These are phyloP conservation scores for Euproctis similis DNA, from an alignment of 2,888 invertebrate species.

Conservation along the genomic window DNA sequence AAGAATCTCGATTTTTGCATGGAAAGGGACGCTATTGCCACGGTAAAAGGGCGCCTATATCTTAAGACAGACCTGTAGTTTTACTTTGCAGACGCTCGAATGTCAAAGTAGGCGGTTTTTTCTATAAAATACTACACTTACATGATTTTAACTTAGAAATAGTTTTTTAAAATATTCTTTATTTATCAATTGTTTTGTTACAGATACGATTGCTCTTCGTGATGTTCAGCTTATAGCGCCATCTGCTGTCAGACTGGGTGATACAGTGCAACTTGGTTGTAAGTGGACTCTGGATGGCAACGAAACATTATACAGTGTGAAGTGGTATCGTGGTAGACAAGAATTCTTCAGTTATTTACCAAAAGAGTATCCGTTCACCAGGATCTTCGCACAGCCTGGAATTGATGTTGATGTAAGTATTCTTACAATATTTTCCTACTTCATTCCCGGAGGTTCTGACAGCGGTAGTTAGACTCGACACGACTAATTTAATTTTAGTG, in stretches of 20 bases:
- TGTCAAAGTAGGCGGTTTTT: no score
- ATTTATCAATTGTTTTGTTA: slow-evolving; percentile 30
- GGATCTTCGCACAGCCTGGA: slow-evolving; percentile 82
- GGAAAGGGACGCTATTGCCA: no score
- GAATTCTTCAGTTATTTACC: slow-evolving; percentile 89
- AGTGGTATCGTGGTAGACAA: slow-evolving; percentile 85
- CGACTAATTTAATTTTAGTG: no score
- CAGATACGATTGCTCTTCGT: slow-evolving; percentile 76
- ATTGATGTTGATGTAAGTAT: slow-evolving; percentile 83
- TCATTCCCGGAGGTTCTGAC: no score
- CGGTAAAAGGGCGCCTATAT: no score
- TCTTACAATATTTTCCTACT: no score
- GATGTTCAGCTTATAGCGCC: slow-evolving; percentile 83
- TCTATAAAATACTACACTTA: no score
- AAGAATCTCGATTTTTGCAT: no score
- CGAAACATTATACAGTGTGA: slow-evolving; percentile 85
- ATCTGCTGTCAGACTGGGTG: slow-evolving; percentile 81
- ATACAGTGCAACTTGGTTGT: slow-evolving; percentile 83
- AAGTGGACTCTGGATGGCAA: slow-evolving; percentile 82
- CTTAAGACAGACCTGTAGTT: no score
- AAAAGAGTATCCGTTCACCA: slow-evolving; percentile 84
- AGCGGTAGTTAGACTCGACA: no score
- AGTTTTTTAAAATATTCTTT: background rate
- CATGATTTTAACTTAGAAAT: no score
- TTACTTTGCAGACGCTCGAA: no score